Percentiles rank a stretch among this genome's conserved stretches.
Evolutionary conservation across 2,113 vertebrate species (phyloP).

Genomic region (Stegastes partitus): DNA sequence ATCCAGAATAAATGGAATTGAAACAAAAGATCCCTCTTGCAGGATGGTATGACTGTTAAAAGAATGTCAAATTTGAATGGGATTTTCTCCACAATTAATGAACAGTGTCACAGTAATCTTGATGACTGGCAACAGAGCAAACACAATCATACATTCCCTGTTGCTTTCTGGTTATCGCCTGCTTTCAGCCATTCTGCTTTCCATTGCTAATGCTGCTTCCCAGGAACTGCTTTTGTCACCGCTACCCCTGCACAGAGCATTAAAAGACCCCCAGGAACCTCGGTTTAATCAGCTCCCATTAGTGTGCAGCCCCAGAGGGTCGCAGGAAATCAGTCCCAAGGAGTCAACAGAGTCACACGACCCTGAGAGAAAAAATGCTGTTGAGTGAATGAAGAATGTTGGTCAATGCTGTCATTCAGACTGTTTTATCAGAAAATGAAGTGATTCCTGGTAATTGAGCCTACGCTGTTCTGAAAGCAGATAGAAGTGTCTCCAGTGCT

Average conservation of each 20-base stretch:
- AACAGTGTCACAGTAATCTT: slow-evolving; percentile 1
- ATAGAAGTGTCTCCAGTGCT: slow-evolving; percentile 5
- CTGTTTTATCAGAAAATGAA: background rate
- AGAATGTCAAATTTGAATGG: background rate
- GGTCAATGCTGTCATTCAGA: background rate
- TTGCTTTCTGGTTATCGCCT: slow-evolving; percentile 3
- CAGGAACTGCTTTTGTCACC: slow-evolving; percentile 11
- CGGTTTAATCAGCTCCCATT: background rate
- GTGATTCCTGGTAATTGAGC: background rate
- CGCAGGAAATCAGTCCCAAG: background rate
- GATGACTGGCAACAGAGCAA: background rate
- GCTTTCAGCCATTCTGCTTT: background rate
- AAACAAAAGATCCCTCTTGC: too few species aligned
- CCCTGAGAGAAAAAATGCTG: background rate
- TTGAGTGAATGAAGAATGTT: background rate
- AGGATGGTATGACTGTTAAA: background rate
- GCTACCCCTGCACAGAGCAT: background rate
- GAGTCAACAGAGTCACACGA: slow-evolving; percentile 13
- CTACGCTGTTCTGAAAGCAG: background rate
- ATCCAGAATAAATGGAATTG: background rate
- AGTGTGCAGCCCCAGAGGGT: background rate
- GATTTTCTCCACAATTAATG: background rate
- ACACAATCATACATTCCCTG: background rate
- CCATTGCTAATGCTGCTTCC: background rate
- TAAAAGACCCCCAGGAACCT: background rate